Conservation (phyloP, 1,140 invertebrate genomes). For the Drosophila arizonae region DNA sequence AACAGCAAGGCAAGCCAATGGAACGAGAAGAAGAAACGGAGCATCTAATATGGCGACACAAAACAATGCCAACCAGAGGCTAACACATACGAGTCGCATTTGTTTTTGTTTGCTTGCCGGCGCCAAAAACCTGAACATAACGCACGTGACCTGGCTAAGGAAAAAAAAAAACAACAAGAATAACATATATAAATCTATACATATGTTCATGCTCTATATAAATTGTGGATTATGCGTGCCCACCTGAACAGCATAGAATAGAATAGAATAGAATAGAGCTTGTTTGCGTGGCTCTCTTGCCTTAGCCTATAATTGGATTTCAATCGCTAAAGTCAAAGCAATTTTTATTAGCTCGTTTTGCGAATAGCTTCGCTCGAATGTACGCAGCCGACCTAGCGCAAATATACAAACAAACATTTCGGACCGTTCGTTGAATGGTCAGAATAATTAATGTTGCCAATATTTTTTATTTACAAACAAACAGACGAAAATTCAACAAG, state of each 20-base stretch:
- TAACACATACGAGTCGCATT: not conserved
- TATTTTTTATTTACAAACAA: slow-evolving; percentile 51
- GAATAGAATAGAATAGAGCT: too few relatives aligned
- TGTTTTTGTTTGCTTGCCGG: not conserved
- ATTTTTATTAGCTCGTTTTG: slow-evolving; percentile 58
- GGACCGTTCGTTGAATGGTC: not conserved
- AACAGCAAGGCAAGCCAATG: not conserved
- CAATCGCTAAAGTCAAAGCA: slow-evolving; percentile 45
- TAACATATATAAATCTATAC: too few relatives aligned
- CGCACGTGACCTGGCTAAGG: slow-evolving; percentile 60
- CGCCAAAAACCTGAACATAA: slow-evolving; percentile 6
- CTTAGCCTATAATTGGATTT: slow-evolving; percentile 58
- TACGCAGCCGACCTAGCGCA: slow-evolving; percentile 14
- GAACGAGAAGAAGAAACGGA: not conserved
- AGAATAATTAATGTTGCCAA: slow-evolving; percentile 47
- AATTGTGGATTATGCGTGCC: slow-evolving; percentile 30
- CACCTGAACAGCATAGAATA: slow-evolving; percentile 26
- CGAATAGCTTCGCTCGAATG: slow-evolving; percentile 10
- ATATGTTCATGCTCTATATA: not conserved
- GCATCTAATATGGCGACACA: slow-evolving; percentile 31
- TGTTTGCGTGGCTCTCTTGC: not conserved
- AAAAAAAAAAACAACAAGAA: not conserved
- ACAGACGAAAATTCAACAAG: slow-evolving; percentile 16
- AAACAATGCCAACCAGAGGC: slow-evolving; percentile 30
- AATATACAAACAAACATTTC: slow-evolving; percentile 16